Evolutionary conservation across 2,888 invertebrate genomes (phyloP).

Genomic region (Cerastoderma edule): DNA sequence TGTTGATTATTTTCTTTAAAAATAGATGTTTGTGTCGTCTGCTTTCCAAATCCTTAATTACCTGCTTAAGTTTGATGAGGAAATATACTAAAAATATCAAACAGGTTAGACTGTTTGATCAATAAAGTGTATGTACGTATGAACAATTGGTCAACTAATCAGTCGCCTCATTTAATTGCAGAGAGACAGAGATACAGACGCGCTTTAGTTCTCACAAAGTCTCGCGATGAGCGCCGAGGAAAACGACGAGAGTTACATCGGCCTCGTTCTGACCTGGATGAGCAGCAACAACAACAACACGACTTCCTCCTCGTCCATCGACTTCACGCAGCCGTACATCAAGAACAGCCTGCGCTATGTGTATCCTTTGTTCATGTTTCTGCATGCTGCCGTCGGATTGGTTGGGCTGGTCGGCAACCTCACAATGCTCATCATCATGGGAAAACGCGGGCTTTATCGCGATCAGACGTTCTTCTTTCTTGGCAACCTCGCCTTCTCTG

Average conservation of each 20-base stretch:
- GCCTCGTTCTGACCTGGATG: conserved; percentile 25
- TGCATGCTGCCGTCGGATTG: conserved; percentile 86
- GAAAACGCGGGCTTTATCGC: conserved; percentile 85
- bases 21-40: too few relatives aligned
- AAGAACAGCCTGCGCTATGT: conserved; percentile 85
- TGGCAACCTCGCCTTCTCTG: conserved; percentile 88
- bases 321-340: conserved; percentile 87
- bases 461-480: conserved; percentile 89
- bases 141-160: too few relatives aligned
- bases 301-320: conserved; percentile 85
- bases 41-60: too few relatives aligned
- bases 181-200: not conserved
- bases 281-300: conserved; percentile 52
- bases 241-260: conserved; percentile 25
- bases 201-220: not conserved
- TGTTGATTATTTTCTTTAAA: too few relatives aligned
- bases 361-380: conserved; percentile 87
- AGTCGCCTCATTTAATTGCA: not conserved
- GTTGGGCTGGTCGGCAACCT: conserved; percentile 87
- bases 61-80: too few relatives aligned
- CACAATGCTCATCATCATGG: conserved; percentile 85
- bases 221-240: conserved; percentile 24
- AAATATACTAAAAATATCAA: too few relatives aligned
- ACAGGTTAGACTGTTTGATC: too few relatives aligned
- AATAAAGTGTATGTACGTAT: too few relatives aligned